Evolutionary conservation across 1,140 invertebrate species (phyloP).

Genomic region (Lepidotrigona ventralis): DNA sequence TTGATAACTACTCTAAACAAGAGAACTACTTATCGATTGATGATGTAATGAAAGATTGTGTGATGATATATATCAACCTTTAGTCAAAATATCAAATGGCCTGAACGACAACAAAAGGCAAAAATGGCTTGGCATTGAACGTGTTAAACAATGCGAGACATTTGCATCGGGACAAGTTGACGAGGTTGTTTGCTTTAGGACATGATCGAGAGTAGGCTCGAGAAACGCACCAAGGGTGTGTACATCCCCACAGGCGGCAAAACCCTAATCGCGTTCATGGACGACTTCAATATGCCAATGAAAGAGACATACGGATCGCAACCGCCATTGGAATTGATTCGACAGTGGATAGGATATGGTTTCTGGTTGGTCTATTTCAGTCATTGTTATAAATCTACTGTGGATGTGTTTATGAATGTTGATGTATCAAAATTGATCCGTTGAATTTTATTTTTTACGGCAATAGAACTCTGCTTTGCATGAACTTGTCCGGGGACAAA

Average conservation of each 20-base stretch:
- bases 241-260: constrained; percentile 89
- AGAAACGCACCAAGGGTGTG: constrained; percentile 91
- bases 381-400: neutral
- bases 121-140: too few relatives aligned
- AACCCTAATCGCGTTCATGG: constrained; percentile 90
- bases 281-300: constrained; percentile 95
- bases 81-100: too few relatives aligned
- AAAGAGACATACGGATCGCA: constrained; percentile 92
- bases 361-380: constrained; percentile 84
- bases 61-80: too few relatives aligned
- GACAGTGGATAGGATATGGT: constrained; percentile 92
- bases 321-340: constrained; percentile 90
- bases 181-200: constrained; percentile 73
- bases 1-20: too few relatives aligned
- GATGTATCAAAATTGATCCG: too few relatives aligned
- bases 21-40: too few relatives aligned
- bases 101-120: too few relatives aligned
- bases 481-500: too few relatives aligned
- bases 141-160: constrained; percentile 13
- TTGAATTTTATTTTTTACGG: too few relatives aligned
- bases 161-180: constrained; percentile 7
- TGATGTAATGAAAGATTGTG: too few relatives aligned
- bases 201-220: constrained; percentile 88
- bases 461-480: too few relatives aligned
- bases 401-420: too few relatives aligned